Evolutionary conservation across 2,888 invertebrate genomes (phyloP).

Genomic region (Pristionchus entomophagus): DNA sequence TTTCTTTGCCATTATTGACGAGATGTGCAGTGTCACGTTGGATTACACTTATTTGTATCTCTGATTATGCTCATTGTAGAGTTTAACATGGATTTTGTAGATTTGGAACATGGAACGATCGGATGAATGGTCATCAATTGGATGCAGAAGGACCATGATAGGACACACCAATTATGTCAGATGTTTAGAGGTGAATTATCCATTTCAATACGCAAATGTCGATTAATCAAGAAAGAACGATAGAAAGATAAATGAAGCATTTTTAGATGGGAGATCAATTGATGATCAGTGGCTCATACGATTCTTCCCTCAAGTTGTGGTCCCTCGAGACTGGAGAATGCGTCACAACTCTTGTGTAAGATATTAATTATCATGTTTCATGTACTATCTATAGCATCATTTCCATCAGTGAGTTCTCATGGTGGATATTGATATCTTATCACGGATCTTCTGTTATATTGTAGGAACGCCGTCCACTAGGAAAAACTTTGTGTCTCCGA

Average conservation of each 20-base stretch:
- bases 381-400: too few species aligned
- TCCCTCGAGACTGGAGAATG: conserved; percentile 78
- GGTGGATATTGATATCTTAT: too few species aligned
- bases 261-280: conserved; percentile 76
- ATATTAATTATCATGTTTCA: too few species aligned
- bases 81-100: conserved; percentile 55
- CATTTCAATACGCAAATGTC: neutral
- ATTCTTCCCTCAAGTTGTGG: conserved; percentile 79
- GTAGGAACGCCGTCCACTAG: too few species aligned
- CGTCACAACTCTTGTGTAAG: conserved; percentile 77
- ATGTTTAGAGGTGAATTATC: conserved; percentile 77
- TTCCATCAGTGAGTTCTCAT: too few species aligned
- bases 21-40: too few species aligned
- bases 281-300: conserved; percentile 80
- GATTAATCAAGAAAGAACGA: neutral
- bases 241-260: neutral
- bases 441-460: too few species aligned
- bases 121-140: conserved; percentile 79
- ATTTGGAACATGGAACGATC: conserved; percentile 79
- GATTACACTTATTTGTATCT: too few species aligned
- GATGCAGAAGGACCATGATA: conserved; percentile 80
- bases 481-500: too few species aligned
- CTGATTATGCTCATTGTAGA: too few species aligned
- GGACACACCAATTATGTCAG: conserved; percentile 79
- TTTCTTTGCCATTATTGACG: conserved; percentile 48